Evolutionary conservation across 2,113 vertebrate species (phyloP), one percentile per base, ranked within the genome.

Genomic region (Uria lomvia): DNA sequence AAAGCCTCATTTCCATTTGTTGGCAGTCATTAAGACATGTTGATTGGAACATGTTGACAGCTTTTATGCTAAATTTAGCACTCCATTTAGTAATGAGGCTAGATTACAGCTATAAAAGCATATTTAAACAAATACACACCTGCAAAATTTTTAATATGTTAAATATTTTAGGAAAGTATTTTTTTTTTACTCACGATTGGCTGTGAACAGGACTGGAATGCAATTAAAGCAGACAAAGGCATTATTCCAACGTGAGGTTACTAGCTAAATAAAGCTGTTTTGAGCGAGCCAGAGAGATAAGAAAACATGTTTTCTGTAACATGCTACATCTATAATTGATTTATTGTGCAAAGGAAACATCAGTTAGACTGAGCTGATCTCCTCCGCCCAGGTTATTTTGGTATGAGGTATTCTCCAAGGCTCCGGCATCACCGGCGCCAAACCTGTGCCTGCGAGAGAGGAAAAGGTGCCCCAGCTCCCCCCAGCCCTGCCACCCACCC

Each of bases 41-140:
- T 92, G 95, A 96, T 81, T 67, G 55, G 94, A 95, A 95, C 76
- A 34, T 1, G 77, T 43, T 74, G 94, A 86, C 71, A 70, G 85
- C 92, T 90, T 79, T 92, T 79, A 79, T 56, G 73, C 92, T 93
- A 93, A 96, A 96, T 96, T 95, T 94, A 94, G 96, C 2, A 1
- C 77, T 82, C 72, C 89, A 49, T 75, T 95, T 95, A 82, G 81
- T 90, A 86, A 96, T 43, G 77, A 96, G 85, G 77, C 30, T 38
- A 75, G 74, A 88, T 90, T 90, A 85, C 24, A 65, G 66, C 90
- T 81, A 70, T 42, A 62, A 63, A 87, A 87, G 65, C 42, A 62
- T 34, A 94, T 85, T 95, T 80, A 84, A 92, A 92, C 94, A 92
- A 94, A 92, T 43, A 92, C 2, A 81, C 93, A 89, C 93, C 94